phyloP scores from a whole-genome alignment of 2,113 vertebrate genomes.

The Suricata suricatta region DNA sequence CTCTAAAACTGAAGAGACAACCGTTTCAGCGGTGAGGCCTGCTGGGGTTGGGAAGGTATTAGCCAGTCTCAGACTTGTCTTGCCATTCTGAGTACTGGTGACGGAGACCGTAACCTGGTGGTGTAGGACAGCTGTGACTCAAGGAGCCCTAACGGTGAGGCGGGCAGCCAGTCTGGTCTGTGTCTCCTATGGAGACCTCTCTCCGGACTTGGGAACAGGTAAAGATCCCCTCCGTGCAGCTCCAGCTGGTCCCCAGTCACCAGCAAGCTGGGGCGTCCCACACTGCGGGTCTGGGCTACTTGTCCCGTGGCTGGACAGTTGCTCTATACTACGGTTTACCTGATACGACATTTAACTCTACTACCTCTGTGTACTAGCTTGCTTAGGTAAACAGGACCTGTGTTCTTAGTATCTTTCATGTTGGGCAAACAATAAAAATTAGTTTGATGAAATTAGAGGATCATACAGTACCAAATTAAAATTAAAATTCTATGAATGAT shows the following conservation, averaged over 20 bases:
- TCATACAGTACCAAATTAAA: neutral
- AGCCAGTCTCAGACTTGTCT: neutral
- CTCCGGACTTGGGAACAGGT: neutral
- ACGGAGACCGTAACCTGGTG: neutral
- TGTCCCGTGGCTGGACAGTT: neutral
- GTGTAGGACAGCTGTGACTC: neutral
- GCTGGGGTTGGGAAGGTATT: neutral
- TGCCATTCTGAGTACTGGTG: neutral
- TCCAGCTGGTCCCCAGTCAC: neutral
- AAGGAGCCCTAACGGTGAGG: neutral
- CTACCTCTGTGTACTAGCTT: neutral
- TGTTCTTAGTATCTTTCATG: neutral
- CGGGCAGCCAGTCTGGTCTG: neutral
- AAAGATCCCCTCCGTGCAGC: neutral
- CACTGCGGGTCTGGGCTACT: neutral
- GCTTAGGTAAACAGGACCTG: neutral
- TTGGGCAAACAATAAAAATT: neutral
- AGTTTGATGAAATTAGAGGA: neutral
- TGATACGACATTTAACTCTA: neutral
- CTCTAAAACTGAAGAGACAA: neutral
- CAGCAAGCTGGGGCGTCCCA: neutral
- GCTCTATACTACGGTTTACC: neutral
- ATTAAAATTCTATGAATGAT: slow-evolving; percentile 1
- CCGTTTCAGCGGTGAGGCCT: neutral
- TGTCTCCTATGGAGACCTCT: neutral